A percentile compares a stretch with the other conserved stretches of the same genome.
Conservation (phyloP, 2,888 invertebrate species). For the Limnephilus marmoratus region DNA sequence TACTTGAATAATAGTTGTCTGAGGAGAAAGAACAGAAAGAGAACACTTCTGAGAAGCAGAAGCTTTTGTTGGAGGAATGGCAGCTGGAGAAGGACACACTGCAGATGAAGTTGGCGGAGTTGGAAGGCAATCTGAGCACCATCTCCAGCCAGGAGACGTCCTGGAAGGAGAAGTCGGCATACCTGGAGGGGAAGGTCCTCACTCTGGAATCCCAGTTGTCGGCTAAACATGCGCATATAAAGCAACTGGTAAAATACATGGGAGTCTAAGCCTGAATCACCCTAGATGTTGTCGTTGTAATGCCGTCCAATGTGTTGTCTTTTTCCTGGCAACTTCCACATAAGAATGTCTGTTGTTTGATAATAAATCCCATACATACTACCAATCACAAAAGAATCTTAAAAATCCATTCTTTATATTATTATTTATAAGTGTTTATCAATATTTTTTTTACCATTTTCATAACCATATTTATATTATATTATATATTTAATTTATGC, state of each 20-base stretch:
- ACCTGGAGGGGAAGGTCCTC: constrained; percentile 79
- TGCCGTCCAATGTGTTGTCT: background rate
- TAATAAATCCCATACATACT: background rate
- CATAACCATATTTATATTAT: no score
- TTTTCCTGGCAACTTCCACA: constrained; percentile 18
- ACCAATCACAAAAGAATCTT: background rate
- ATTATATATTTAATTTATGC: no score
- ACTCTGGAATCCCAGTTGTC: constrained; percentile 78
- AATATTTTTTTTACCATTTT: background rate
- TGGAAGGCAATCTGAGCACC: constrained; percentile 75
- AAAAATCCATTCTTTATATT: background rate
- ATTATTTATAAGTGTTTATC: background rate
- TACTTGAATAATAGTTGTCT: constrained; percentile 70
- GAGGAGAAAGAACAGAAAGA: constrained; percentile 75
- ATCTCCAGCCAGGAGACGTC: constrained; percentile 72
- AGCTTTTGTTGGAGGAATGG: constrained; percentile 74
- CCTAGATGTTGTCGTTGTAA: constrained; percentile 29
- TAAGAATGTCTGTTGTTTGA: constrained; percentile 26
- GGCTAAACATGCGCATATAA: constrained; percentile 79
- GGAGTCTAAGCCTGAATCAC: constrained; percentile 37
- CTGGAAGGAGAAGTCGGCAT: constrained; percentile 76
- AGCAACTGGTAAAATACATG: constrained; percentile 77
- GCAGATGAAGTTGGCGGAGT: constrained; percentile 73
- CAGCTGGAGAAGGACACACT: constrained; percentile 75
- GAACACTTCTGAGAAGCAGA: constrained; percentile 71